Evolutionary conservation across 2,113 vertebrate genomes (phyloP).

Genomic region (Sphyrna mokarran): DNA sequence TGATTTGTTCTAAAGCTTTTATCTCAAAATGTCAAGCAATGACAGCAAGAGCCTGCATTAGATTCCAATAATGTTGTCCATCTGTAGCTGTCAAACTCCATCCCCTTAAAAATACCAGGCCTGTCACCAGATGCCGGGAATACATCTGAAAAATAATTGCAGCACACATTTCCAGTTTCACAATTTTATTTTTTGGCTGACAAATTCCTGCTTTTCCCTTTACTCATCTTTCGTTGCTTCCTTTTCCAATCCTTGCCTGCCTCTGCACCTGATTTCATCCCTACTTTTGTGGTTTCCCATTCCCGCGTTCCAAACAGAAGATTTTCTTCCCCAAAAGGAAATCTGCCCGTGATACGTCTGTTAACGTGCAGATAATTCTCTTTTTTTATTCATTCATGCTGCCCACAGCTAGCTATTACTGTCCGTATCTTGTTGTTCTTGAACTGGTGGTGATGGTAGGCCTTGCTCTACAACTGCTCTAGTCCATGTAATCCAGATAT

Average conservation of each 20-base stretch:
- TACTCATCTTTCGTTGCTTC: not conserved
- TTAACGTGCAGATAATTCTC: not conserved
- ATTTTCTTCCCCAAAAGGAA: too few species aligned
- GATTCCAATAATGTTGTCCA: not conserved
- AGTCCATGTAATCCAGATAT: not conserved
- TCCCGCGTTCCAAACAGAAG: not conserved
- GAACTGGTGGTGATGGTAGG: not conserved
- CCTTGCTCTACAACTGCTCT: not conserved
- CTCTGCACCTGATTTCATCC: not conserved
- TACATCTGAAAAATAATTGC: not conserved
- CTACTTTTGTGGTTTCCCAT: not conserved
- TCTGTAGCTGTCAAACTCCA: not conserved
- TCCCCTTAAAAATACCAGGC: not conserved
- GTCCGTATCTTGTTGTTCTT: not conserved
- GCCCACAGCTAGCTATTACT: not conserved
- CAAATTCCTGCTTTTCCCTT: not conserved
- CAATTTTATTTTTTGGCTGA: not conserved
- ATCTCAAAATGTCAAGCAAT: conserved; percentile 24
- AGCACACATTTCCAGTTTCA: not conserved
- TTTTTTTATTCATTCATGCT: not conserved
- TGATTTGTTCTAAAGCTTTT: not conserved
- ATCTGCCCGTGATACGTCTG: not conserved
- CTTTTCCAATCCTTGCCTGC: not conserved
- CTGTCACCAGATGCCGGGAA: not conserved
- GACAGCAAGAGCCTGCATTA: not conserved